Percentiles rank a stretch among this genome's conserved stretches.
These are phyloP conservation scores for Falco novaeseelandiae DNA, from an alignment of 2,797 vertebrate genomes.

Conservation along the genomic window DNA sequence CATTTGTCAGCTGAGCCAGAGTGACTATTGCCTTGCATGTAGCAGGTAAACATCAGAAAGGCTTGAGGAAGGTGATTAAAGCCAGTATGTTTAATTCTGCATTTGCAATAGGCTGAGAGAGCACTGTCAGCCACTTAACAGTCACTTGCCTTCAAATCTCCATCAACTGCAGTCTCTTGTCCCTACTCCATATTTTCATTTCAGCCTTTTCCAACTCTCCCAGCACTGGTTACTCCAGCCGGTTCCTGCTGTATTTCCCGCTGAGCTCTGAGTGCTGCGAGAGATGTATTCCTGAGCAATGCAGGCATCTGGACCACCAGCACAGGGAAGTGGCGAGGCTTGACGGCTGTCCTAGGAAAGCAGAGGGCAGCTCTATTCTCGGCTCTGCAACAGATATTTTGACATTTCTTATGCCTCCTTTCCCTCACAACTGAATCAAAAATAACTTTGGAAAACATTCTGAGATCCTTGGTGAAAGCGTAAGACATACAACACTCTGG, in stretches of 20 bases:
- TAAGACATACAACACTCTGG: background rate
- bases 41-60: background rate
- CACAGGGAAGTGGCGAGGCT: background rate
- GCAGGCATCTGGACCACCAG: background rate
- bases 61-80: background rate
- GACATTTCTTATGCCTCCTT: background rate
- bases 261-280: background rate
- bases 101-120: background rate
- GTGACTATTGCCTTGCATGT: background rate
- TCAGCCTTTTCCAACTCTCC: background rate
- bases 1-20: slow-evolving; percentile 2
- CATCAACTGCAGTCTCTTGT: background rate
- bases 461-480: background rate
- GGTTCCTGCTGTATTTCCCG: background rate
- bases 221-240: background rate
- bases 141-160: background rate
- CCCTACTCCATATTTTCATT: background rate
- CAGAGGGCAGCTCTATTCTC: background rate
- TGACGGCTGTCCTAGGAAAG: background rate
- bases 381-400: background rate
- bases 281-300: background rate
- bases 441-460: background rate
- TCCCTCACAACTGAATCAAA: background rate
- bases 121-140: background rate
- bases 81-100: background rate